These are phyloP conservation scores for Drosophila macrospina DNA, from an alignment of 2,888 invertebrate genomes.

Conservation along the genomic window DNA sequence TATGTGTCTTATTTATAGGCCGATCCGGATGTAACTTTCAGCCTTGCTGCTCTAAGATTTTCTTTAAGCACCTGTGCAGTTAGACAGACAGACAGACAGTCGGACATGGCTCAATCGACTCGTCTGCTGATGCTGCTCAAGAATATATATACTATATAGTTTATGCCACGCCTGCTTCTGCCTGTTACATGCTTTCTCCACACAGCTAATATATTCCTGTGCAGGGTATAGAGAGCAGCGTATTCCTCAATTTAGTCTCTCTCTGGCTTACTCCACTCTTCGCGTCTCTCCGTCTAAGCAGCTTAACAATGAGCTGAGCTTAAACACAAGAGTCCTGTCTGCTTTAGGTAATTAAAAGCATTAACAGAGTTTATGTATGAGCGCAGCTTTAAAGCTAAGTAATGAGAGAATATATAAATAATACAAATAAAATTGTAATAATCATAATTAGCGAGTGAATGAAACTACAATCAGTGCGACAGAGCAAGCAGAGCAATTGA, in stretches of 20 bases:
- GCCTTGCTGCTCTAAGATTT: too few relatives aligned
- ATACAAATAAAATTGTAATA: background rate
- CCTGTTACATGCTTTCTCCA: too few relatives aligned
- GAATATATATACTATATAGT: too few relatives aligned
- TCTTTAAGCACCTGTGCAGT: too few relatives aligned
- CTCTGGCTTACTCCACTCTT: background rate
- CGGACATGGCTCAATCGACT: too few relatives aligned
- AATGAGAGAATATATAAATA: background rate
- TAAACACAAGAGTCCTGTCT: background rate
- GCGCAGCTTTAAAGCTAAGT: conserved; percentile 27
- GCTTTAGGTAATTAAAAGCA: conserved; percentile 31
- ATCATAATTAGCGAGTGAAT: background rate
- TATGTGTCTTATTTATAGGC: too few relatives aligned
- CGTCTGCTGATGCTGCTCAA: too few relatives aligned
- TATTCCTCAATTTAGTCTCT: background rate
- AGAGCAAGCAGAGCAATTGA: background rate
- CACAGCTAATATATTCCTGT: too few relatives aligned
- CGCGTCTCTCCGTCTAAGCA: conserved; percentile 23
- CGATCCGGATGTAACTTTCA: too few relatives aligned
- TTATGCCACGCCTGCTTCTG: too few relatives aligned
- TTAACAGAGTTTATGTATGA: conserved; percentile 31
- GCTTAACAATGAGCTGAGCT: conserved; percentile 34
- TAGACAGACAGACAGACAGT: too few relatives aligned
- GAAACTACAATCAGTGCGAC: background rate
- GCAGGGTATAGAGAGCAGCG: too few relatives aligned